These are phyloP conservation scores for Anastatus disparis DNA, from an alignment of 1,140 invertebrate genomes.

Conservation along the genomic window DNA sequence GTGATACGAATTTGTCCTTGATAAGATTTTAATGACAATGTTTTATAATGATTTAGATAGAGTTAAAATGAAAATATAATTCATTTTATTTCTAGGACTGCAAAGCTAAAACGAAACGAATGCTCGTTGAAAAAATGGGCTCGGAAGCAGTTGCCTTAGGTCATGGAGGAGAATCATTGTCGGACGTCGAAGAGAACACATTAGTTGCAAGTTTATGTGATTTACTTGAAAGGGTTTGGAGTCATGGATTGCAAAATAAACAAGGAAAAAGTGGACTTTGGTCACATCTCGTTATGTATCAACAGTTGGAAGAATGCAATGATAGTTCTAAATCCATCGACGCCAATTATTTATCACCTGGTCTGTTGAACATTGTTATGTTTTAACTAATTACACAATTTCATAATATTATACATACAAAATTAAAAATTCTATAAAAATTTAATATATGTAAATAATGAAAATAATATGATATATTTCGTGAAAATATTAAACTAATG, in stretches of 20 bases:
- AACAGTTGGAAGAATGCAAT: constrained; percentile 86
- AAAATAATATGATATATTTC: constrained; percentile 21
- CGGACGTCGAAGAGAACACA: constrained; percentile 91
- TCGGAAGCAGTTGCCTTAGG: constrained; percentile 90
- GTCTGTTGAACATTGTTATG: constrained; percentile 66
- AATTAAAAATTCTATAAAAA: not conserved
- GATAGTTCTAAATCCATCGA: constrained; percentile 80
- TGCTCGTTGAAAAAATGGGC: constrained; percentile 98
- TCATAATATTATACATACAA: no score
- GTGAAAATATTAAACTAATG: constrained; percentile 39
- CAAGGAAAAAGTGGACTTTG: constrained; percentile 95
- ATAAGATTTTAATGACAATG: no score
- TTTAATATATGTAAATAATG: not conserved
- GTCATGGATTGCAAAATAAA: constrained; percentile 94
- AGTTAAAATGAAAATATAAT: no score
- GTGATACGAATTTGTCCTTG: no score
- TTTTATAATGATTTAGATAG: not conserved
- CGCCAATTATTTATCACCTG: constrained; percentile 84
- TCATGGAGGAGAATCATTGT: constrained; percentile 73
- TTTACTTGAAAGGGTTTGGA: constrained; percentile 97
- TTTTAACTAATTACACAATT: not conserved
- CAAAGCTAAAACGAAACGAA: constrained; percentile 94
- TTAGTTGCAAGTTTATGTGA: constrained; percentile 97
- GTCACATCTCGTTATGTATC: constrained; percentile 91
- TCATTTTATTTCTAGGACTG: constrained; percentile 74